These are phyloP conservation scores for Catonia carolina DNA, from an alignment of 2,888 invertebrate species.

Conservation along the genomic window DNA sequence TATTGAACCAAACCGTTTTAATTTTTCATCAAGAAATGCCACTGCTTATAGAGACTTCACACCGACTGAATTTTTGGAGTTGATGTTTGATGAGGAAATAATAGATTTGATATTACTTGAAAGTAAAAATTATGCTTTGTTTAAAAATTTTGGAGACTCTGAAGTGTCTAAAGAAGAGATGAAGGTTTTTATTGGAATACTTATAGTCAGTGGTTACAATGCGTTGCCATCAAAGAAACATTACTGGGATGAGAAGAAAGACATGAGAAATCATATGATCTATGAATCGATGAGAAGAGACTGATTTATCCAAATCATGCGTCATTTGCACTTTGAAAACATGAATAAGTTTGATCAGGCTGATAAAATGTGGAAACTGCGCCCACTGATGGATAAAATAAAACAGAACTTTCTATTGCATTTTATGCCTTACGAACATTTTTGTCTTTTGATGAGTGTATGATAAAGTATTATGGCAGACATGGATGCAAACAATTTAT, in stretches of 20 bases:
- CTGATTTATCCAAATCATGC: neutral
- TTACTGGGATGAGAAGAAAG: neutral
- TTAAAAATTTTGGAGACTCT: no score
- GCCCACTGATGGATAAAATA: neutral
- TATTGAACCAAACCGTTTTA: no score
- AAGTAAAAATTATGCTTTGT: no score
- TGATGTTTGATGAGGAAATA: no score
- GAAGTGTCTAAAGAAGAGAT: neutral
- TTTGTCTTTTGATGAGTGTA: slow-evolving; percentile 9
- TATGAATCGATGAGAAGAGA: neutral
- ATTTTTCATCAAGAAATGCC: no score
- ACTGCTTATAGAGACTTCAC: no score
- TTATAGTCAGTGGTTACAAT: neutral
- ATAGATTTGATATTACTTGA: no score
- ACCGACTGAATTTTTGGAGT: no score
- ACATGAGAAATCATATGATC: neutral
- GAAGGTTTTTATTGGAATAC: slow-evolving; percentile 4
- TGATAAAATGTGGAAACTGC: neutral
- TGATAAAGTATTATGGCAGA: slow-evolving; percentile 6
- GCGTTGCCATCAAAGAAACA: slow-evolving; percentile 3
- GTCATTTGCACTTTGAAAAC: slow-evolving; percentile 5
- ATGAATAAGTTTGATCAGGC: neutral
- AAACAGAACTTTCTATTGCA: neutral
- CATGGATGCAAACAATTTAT: slow-evolving; percentile 9
- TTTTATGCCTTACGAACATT: neutral